phyloP scores from a whole-genome alignment of 2,888 invertebrate species.

The Kryphioiulus occultus region DNA sequence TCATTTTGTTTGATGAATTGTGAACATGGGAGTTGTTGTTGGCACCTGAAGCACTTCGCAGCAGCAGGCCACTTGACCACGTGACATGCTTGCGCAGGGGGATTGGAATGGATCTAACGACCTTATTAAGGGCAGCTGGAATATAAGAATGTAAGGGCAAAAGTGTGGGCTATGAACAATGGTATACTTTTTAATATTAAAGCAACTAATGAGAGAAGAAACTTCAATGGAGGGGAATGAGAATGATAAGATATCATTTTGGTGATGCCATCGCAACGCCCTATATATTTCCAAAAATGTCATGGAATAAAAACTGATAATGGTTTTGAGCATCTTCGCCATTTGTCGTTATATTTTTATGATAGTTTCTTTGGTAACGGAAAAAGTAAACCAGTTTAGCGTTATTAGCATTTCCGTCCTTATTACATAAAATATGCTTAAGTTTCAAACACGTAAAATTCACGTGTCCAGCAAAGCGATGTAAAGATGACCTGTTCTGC shows the following conservation, averaged over 20 bases:
- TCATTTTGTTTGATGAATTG: background rate
- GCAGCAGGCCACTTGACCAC: background rate
- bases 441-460: background rate
- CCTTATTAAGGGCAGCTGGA: background rate
- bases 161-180: background rate
- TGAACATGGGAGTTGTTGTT: background rate
- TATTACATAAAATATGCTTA: background rate
- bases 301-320: background rate
- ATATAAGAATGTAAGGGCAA: background rate
- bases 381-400: background rate
- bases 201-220: background rate
- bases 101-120: background rate
- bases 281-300: background rate
- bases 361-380: background rate
- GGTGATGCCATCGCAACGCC: background rate
- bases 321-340: background rate
- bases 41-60: background rate
- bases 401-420: background rate
- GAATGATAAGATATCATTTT: background rate
- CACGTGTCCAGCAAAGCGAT: background rate
- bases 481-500: too few species aligned
- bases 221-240: background rate
- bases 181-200: background rate
- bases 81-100: background rate
- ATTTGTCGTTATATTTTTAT: background rate